Evolutionary conservation across 2,888 invertebrate species (phyloP), one percentile per base, ranked within the genome.

Genomic region (Choreutis nemorana): DNA sequence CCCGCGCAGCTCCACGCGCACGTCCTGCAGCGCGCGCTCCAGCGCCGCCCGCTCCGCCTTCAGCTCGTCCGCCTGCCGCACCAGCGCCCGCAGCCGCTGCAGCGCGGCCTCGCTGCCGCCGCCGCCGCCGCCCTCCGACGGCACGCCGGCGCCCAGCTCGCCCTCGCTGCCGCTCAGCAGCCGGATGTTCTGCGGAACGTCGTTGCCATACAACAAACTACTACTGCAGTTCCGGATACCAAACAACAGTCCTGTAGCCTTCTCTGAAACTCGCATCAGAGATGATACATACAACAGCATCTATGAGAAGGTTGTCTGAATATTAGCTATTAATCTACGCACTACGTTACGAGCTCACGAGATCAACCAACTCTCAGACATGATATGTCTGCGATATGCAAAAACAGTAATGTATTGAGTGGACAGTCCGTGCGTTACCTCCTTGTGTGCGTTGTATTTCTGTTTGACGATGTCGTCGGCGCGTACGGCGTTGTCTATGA

Each of bases 401-500:
- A 18, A 18, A 8, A 18, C n/a, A n/a, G n/a, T n/a, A n/a, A n/a
- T n/a, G n/a, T n/a, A n/a, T n/a, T n/a, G 9, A 4, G 26, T n/a
- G 18, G 6, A n/a, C 15, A 3, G 9, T 6, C 18, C 5, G 6
- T 5, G 4, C 22, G 28, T 14, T n/a, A 65, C 70, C 41, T 75
- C 79, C 40, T 81, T 82, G 64, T 97, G 90, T 15, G 77, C 73
- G 40, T 87, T 87, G 62, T 90, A 95, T 77, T 96, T 97, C 45
- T 91, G 88, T 42, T 88, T 87, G 40, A 98, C 93, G 46, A 90
- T 85, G 73, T 86, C 82, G 68, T 95, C 94, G 27, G 87, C 87
- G 49, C 81, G 75, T 40, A 92, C 84, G 21, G 97, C 97, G 58
- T 94, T 97, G 61, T 90, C 88, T 42, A 98, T 90, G 53, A 97